Evolutionary conservation across 1,140 invertebrate genomes (phyloP).

Genomic region (Saxidomus purpurata): DNA sequence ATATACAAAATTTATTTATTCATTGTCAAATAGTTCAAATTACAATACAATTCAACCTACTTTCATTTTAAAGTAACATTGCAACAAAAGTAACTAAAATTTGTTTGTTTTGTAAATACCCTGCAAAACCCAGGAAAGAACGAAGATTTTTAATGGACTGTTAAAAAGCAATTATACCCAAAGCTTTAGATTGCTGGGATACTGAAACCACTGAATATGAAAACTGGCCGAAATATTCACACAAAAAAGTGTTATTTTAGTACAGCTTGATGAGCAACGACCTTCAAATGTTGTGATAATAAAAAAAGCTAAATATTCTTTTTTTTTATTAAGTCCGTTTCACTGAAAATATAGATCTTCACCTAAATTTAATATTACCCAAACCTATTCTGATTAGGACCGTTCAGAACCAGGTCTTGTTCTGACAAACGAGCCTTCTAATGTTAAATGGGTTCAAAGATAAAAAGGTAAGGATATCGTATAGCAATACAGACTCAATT

Average conservation of each 20-base stretch:
- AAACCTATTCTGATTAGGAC: conserved; percentile 44
- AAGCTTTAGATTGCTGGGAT: conserved; percentile 46
- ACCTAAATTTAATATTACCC: conserved; percentile 41
- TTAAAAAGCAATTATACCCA: conserved; percentile 47
- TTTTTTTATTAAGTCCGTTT: conserved; percentile 38
- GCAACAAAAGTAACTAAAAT: too few relatives aligned
- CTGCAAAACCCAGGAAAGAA: too few relatives aligned
- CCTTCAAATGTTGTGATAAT: conserved; percentile 43
- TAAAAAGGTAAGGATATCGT: conserved; percentile 44
- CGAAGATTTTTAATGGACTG: too few relatives aligned
- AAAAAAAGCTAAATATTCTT: conserved; percentile 42
- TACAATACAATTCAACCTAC: too few relatives aligned
- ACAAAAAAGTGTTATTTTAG: conserved; percentile 48
- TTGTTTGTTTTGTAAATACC: too few relatives aligned
- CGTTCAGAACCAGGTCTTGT: conserved; percentile 45
- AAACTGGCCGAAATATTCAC: conserved; percentile 41
- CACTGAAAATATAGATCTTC: conserved; percentile 33
- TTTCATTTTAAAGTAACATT: too few relatives aligned
- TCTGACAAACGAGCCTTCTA: conserved; percentile 12
- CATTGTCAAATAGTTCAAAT: too few relatives aligned
- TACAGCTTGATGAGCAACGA: conserved; percentile 46
- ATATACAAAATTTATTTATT: too few relatives aligned
- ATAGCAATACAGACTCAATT: conserved; percentile 47
- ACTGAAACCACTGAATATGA: conserved; percentile 44
- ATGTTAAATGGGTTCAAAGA: conserved; percentile 45